Evolutionary conservation across 35 echinoderm and acorn worm genomes (phyloP).

Genomic region (Apostichopus parvimensis): DNA sequence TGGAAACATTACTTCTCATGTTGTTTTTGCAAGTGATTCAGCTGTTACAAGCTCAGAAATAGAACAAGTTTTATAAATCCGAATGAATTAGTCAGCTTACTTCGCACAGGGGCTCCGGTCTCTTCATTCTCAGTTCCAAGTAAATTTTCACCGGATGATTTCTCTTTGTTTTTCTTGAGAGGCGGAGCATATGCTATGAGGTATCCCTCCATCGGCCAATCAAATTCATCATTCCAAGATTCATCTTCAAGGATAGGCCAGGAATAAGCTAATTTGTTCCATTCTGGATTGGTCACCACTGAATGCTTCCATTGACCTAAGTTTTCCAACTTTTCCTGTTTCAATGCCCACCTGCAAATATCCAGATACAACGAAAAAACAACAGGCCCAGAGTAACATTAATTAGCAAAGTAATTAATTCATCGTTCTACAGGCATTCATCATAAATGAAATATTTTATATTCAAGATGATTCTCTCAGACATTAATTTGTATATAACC

Average conservation of each 20-base stretch:
- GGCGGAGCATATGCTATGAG: constrained; percentile 94
- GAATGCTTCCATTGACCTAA: constrained; percentile 96
- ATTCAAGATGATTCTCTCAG: too few species aligned
- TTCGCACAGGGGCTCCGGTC: background rate
- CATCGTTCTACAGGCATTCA: too few species aligned
- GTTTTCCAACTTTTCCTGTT: constrained; percentile 87
- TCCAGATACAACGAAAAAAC: background rate
- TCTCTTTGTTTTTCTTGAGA: constrained; percentile 59
- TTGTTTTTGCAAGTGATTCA: too few species aligned
- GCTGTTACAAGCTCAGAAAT: too few species aligned
- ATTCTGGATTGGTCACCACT: constrained; percentile 81
- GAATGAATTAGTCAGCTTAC: background rate
- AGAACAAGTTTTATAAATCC: too few species aligned
- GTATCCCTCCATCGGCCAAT: constrained; percentile 99
- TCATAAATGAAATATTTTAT: too few species aligned
- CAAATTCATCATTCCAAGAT: constrained; percentile 91
- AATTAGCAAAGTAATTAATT: too few species aligned
- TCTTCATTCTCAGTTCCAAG: background rate
- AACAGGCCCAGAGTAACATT: too few species aligned
- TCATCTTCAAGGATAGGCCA: constrained; percentile 85
- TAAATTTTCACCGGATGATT: background rate
- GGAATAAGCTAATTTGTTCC: constrained; percentile 98
- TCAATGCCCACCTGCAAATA: constrained; percentile 88
- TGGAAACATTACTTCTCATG: too few species aligned
- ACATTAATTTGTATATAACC: too few species aligned